These are phyloP conservation scores for Neosilurus mollespiculum DNA, from an alignment of 2,797 vertebrate genomes.

Conservation along the genomic window DNA sequence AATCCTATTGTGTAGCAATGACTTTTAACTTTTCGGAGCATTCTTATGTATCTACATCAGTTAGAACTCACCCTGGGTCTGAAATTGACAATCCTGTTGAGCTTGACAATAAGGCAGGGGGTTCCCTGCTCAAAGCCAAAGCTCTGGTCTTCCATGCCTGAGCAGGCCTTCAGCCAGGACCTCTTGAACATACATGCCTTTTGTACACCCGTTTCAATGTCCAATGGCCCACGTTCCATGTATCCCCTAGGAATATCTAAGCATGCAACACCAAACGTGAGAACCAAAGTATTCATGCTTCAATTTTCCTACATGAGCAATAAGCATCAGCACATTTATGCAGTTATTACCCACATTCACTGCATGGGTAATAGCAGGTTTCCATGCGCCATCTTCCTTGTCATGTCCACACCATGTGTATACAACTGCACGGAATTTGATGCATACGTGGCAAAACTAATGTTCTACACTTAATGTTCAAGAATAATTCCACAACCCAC, in stretches of 20 bases:
- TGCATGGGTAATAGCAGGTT: not conserved
- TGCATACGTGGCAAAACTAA: not conserved
- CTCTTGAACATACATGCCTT: conserved; percentile 81
- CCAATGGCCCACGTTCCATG: conserved; percentile 71
- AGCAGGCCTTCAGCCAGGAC: conserved; percentile 78
- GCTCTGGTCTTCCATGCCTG: conserved; percentile 66
- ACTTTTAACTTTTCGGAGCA: not conserved
- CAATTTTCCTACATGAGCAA: not conserved
- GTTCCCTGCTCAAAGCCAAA: conserved; percentile 83
- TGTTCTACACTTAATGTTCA: not conserved
- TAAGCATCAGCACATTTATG: not conserved
- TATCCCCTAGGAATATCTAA: conserved; percentile 64
- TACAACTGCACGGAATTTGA: not conserved
- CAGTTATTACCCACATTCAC: not conserved
- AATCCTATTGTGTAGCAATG: not conserved
- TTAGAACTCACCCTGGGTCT: conserved; percentile 79
- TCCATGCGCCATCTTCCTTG: not conserved
- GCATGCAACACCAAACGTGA: conserved; percentile 20
- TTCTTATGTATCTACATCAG: not conserved
- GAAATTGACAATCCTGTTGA: conserved; percentile 92
- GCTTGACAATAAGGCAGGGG: conserved; percentile 90
- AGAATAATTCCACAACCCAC: not conserved
- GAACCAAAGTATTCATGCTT: not conserved
- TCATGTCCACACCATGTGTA: not conserved
- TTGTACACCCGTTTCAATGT: conserved; percentile 54